Base-by-base conservation (phyloP, 2,113 vertebrate genomes). In the Oriolus oriolus region DNA sequence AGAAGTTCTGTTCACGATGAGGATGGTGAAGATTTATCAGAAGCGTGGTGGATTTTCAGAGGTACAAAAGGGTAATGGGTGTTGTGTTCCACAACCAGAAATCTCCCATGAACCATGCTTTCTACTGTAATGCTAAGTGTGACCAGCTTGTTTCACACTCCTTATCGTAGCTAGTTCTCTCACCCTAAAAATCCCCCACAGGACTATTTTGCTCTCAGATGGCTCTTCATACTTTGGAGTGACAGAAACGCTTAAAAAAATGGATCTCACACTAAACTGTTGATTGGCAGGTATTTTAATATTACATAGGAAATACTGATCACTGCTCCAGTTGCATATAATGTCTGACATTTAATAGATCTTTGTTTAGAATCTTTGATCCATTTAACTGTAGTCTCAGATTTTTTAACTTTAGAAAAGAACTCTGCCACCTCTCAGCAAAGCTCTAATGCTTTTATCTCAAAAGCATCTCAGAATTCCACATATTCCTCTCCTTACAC, bases 81-180 rank as follows among this genome's bases (percentile, higher is more conserved):
- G 13, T 20, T 84, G 13, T 35, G 52, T 82, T 66, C 30, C 64
- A 81, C 17, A 50, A 24, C 3, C 49, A 79, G 37, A 76, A 93
- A 79, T 73, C 61, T 56, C 31, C 14, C 31, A 7, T 30, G 44
- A 45, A n/a, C 8, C 5, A 13, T n/a, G 9, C 57, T 42, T 94
- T 79, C 42, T 75, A 44, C 33, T 41, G 3, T 33, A 78, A 84
- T 37, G 26, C 22, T 50, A 30, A 63, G 41, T n/a, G 44, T 81
- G 39, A 87, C 24, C 33, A 87, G 4, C 56, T 71, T 31, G 9
- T 84, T 84, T 89, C 73, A 84, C n/a, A 77, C 18, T 49, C 49
- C 16, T 71, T 54, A 42, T 22, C 0, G 0, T 28, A 65, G 13
- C 17, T 60, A 54, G 18, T 31, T 37, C 24, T 10, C 9, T 16